Percentiles rank a stretch among this genome's conserved stretches.
These are phyloP conservation scores for Petrocephalus microphthalmus DNA, from an alignment of 2,113 vertebrate species.

Conservation along the genomic window DNA sequence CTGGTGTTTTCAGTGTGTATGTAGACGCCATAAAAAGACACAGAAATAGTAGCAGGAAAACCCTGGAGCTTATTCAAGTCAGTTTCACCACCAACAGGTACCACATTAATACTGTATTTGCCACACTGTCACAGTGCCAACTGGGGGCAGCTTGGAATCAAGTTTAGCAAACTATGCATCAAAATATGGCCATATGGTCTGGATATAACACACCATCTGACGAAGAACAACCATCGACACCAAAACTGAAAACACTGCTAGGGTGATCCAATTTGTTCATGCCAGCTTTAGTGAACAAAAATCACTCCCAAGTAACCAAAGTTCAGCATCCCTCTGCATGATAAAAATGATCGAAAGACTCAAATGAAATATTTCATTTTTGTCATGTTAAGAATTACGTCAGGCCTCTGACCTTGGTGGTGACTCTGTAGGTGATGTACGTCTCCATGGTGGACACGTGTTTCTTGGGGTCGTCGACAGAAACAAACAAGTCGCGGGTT, in stretches of 20 bases:
- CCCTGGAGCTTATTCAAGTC: neutral
- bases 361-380: neutral
- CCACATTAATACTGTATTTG: neutral
- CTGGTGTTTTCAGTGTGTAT: neutral
- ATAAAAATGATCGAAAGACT: neutral
- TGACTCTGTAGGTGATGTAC: slow-evolving; percentile 92
- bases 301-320: neutral
- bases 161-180: neutral
- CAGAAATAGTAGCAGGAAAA: neutral
- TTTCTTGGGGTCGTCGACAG: slow-evolving; percentile 93
- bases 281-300: neutral
- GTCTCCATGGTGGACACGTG: slow-evolving; percentile 98
- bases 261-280: neutral
- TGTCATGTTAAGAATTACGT: neutral
- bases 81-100: neutral
- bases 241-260: neutral
- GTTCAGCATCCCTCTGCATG: neutral
- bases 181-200: neutral
- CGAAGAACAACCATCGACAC: neutral
- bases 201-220: neutral
- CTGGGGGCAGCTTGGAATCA: neutral
- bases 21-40: neutral
- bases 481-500: slow-evolving; percentile 91
- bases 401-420: slow-evolving; percentile 73
- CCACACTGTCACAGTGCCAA: neutral